phyloP scores from a whole-genome alignment of 1,140 invertebrate species.

The Calliopsis andreniformis region DNA sequence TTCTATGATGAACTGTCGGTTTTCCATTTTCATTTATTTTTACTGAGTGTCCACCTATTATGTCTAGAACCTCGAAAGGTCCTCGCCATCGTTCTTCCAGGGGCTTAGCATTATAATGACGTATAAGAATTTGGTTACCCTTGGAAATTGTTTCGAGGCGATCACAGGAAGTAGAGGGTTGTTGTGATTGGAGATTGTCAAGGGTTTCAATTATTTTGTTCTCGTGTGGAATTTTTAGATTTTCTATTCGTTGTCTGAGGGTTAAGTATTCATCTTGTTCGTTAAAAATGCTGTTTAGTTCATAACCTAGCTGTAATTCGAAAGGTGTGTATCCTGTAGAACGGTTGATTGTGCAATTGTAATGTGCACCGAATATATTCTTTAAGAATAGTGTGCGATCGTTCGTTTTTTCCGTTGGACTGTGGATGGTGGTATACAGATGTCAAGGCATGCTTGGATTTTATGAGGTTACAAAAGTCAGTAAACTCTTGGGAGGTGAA shows the following conservation, averaged over 20 bases:
- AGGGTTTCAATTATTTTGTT: constrained; percentile 13
- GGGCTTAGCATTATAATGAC: neutral
- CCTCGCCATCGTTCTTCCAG: constrained; percentile 11
- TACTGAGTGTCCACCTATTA: neutral
- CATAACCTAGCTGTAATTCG: constrained; percentile 13
- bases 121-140: neutral
- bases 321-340: neutral
- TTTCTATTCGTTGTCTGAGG: neutral
- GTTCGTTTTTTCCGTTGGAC: neutral
- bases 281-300: constrained; percentile 6
- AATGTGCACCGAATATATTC: constrained; percentile 4
- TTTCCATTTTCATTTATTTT: constrained; percentile 7
- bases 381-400: neutral
- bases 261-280: constrained; percentile 2
- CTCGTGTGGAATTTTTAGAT: neutral
- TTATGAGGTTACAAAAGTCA: neutral
- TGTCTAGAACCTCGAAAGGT: neutral
- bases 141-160: neutral
- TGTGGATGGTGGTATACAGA: constrained; percentile 5
- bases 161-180: constrained; percentile 10
- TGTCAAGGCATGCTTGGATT: neutral
- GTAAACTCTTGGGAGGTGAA: neutral
- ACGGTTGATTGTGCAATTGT: constrained; percentile 13
- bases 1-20: constrained; percentile 2
- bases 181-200: neutral